These are phyloP conservation scores for Antedon mediterranea DNA, from an alignment of 53 echinoderm and acorn worm species.

Conservation along the genomic window DNA sequence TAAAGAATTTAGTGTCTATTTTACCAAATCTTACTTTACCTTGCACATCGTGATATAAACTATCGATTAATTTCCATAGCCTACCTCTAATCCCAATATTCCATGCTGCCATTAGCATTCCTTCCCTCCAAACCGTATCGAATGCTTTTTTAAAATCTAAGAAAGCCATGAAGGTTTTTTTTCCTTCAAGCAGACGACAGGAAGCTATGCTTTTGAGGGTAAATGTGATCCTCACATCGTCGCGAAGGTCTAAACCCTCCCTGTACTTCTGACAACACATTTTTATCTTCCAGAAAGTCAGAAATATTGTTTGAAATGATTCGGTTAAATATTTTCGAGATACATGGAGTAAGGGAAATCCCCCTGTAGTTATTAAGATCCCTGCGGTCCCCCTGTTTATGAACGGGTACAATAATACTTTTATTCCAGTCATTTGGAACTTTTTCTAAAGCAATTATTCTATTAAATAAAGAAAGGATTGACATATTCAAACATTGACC, in stretches of 20 bases:
- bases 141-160: slow-evolving; percentile 5
- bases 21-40: slow-evolving; percentile 13
- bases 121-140: slow-evolving; percentile 19
- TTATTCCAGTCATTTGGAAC: neutral
- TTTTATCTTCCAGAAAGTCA: slow-evolving; percentile 1
- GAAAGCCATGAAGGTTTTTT: slow-evolving; percentile 12
- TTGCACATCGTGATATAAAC: slow-evolving; percentile 1
- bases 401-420: neutral
- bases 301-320: neutral
- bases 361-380: slow-evolving; percentile 5
- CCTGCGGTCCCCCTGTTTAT: neutral
- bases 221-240: slow-evolving; percentile 17
- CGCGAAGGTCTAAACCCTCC: slow-evolving; percentile 3
- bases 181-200: slow-evolving; percentile 7
- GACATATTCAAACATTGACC: neutral
- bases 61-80: slow-evolving; percentile 9
- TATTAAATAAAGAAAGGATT: neutral
- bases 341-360: slow-evolving; percentile 1
- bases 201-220: slow-evolving; percentile 12
- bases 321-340: slow-evolving; percentile 3
- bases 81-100: slow-evolving; percentile 13
- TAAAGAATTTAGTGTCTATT: slow-evolving; percentile 8
- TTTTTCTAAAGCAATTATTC: neutral
- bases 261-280: slow-evolving; percentile 8
- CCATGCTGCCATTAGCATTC: neutral